Evolutionary conservation across 2,113 vertebrate species (phyloP).

Genomic region (Ictalurus furcatus): DNA sequence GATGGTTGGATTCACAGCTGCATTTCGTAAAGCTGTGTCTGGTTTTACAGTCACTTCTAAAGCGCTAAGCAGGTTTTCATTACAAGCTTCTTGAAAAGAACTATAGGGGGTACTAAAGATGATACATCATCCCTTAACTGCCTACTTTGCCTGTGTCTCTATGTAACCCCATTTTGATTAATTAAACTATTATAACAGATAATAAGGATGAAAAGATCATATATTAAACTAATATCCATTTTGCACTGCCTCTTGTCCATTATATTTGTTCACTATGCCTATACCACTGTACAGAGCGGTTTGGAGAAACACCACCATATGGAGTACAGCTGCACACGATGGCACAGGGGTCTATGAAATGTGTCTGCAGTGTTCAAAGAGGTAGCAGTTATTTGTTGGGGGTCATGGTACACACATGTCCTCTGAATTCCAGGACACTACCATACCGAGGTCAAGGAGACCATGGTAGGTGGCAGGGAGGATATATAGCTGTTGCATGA

Average conservation of each 20-base stretch:
- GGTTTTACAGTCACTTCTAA: slow-evolving; percentile 32
- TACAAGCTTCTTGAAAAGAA: neutral
- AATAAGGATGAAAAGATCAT: neutral
- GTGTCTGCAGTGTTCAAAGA: slow-evolving; percentile 48
- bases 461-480: slow-evolving; percentile 29
- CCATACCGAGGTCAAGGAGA: slow-evolving; percentile 40
- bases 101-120: slow-evolving; percentile 44
- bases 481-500: slow-evolving; percentile 37
- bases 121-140: neutral
- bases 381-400: slow-evolving; percentile 49
- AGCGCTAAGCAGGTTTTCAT: slow-evolving; percentile 25
- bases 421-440: slow-evolving; percentile 29
- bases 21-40: slow-evolving; percentile 31
- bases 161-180: slow-evolving; percentile 25
- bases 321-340: slow-evolving; percentile 51
- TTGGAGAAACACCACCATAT: slow-evolving; percentile 50
- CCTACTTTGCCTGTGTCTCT: neutral
- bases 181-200: neutral
- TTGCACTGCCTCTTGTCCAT: slow-evolving; percentile 10
- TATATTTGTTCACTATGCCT: slow-evolving; percentile 47
- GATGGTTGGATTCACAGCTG: slow-evolving; percentile 39
- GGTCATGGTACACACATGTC: slow-evolving; percentile 41
- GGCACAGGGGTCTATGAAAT: slow-evolving; percentile 39
- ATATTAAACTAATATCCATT: slow-evolving; percentile 10
- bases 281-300: slow-evolving; percentile 27